Evolutionary conservation across 2,888 invertebrate genomes (phyloP).

Genomic region (Drosophila merina): DNA sequence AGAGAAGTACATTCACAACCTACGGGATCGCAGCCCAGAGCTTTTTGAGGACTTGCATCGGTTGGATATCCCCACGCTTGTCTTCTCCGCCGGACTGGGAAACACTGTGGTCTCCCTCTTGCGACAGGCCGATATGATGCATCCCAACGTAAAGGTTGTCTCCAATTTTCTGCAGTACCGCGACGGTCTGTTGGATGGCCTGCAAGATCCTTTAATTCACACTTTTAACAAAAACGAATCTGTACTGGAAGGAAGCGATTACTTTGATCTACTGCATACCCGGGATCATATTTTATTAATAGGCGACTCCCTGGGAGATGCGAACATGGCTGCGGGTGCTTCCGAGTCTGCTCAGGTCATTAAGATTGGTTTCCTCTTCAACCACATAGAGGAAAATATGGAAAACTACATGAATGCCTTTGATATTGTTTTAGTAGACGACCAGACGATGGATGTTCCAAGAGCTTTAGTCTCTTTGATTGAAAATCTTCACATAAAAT

Average conservation of each 20-base stretch:
- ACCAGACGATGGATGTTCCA: constrained; percentile 91
- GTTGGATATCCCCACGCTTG: constrained; percentile 92
- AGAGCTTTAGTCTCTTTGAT: constrained; percentile 84
- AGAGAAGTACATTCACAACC: constrained; percentile 84
- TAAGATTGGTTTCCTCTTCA: constrained; percentile 96
- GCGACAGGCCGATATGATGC: constrained; percentile 87
- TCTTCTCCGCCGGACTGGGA: constrained; percentile 98
- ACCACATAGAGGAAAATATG: constrained; percentile 89
- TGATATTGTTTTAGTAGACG: constrained; percentile 95
- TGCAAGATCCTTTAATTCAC: constrained; percentile 92
- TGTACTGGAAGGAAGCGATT: constrained; percentile 90
- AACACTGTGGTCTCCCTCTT: constrained; percentile 93
- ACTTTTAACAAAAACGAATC: constrained; percentile 97
- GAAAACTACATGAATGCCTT: constrained; percentile 90
- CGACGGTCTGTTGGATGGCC: constrained; percentile 88
- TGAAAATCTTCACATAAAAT: constrained; percentile 53
- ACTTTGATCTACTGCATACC: constrained; percentile 89
- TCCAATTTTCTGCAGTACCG: constrained; percentile 93
- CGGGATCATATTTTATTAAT: constrained; percentile 93
- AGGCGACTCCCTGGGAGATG: constrained; percentile 97
- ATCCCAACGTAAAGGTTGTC: constrained; percentile 91
- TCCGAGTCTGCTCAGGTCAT: constrained; percentile 89
- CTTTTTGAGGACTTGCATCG: constrained; percentile 87
- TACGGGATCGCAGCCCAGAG: constrained; percentile 88
- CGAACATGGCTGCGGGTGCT: constrained; percentile 95